Evolutionary conservation across 2,113 vertebrate species (phyloP), one percentile per base, ranked within the genome.

Genomic region (Orthochromis malagaraziensis): DNA sequence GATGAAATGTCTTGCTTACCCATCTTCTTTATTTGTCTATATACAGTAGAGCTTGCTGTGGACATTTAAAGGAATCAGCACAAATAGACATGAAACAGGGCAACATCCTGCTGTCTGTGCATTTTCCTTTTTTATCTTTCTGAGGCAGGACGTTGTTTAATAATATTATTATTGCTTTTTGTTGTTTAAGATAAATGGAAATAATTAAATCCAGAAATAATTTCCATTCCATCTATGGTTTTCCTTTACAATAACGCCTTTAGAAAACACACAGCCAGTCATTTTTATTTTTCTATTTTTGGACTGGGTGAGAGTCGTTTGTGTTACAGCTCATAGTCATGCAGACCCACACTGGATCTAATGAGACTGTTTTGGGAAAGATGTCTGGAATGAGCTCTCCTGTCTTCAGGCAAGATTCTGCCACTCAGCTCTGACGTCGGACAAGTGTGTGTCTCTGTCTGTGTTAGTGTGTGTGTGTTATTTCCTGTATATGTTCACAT

Each of bases 351-450:
- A 31, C 38, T 9, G 80, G 81, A 86, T 86, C 83, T 93, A 94
- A 95, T 90, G 88, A 94, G 91, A 6, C 16, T 55, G 65, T 88
- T 87, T 84, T 68, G 26, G 63, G 54, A 31, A 87, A 47, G 35
- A 84, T 82, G 40, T 87, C 81, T 88, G 86, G 73, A 86, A 92
- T 40, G 81, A 91, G 87, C 91, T 89, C 90, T 70, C 31, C 58
- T 93, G 86, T 92, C 94, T 92, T 83, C 77, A 75, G 92, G 93
- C 94, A 19, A 91, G 53, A 88, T 86, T 6, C 93, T 95, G 93
- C 89, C 92, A 93, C 84, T 93, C 92, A 88, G 83, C 80, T 19
- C 38, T 5, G 14, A 85, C 79, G 65, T 70, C 45, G 10, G 57
- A 83, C 87, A 63, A 89, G 38, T 91, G 81, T 92, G 82, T 89